Base-by-base conservation (phyloP, 2,113 vertebrate species). In the Calypte anna region DNA sequence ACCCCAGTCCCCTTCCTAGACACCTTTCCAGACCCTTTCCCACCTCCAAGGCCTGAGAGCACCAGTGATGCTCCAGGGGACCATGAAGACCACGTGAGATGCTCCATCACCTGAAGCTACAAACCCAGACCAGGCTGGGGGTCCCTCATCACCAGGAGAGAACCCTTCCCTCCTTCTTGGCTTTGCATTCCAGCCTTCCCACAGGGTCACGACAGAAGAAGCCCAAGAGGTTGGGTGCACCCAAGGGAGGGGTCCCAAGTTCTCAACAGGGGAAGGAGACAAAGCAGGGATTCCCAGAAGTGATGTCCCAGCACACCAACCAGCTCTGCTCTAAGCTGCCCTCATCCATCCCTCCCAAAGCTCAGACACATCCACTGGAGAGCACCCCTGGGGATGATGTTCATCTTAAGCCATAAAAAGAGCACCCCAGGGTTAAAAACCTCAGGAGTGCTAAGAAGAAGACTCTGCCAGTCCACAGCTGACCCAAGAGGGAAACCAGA, bases 261-360 rank as follows among this genome's bases (percentile, higher is more conserved):
- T 15, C 69, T 55, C 33, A 7, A 12, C 2, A 2, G 0, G 30
- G 58, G 31, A 74, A 72, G 53, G 64, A 0, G 7, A 36, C 31
- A 48, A 53, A 43, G 1, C 50, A 46, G 30, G 0, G 1, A 44
- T 1, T 61, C 28, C 61, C 69, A 67, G 43, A 30, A 31, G 50
- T 1, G 36, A 31, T 12, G 50, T 51, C 67, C 43, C 12, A 3
- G 27, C 31, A 51, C 33, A 40, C 40, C 59, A 14, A 31, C 30
- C 27, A 82, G 69, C 51, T 15, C 11, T 36, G 24, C 28, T 7
- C 46, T 2, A 7, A 30, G 59, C 13, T 55, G 74, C 22, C 31
- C 58, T 15, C 5, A 21, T 4, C 8, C 3, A 21, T 18, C 33
- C 53, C 28, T 4, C 31, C 46, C 75, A 67, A 13, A 63, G 51